Evolutionary conservation across 2,113 vertebrate genomes (phyloP).

Genomic region (Equus przewalskii): DNA sequence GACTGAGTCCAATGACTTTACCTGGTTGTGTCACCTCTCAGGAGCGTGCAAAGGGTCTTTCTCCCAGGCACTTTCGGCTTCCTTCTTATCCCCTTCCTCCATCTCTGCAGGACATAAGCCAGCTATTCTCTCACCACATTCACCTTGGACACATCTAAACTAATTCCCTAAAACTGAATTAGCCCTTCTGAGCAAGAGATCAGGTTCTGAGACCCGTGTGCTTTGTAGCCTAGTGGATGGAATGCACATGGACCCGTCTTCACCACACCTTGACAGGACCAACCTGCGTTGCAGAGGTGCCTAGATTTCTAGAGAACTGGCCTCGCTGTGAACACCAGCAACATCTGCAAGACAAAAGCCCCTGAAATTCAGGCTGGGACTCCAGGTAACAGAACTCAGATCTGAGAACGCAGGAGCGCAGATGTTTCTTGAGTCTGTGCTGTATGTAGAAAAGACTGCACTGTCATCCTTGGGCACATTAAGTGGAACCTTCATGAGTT

Average conservation of each 20-base stretch:
- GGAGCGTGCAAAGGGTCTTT: neutral
- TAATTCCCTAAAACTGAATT: neutral
- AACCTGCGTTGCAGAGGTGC: neutral
- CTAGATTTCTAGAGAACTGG: slow-evolving; percentile 14
- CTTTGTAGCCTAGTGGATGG: neutral
- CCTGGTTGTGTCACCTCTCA: neutral
- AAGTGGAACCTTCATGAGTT: neutral
- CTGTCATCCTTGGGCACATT: neutral
- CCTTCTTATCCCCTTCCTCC: neutral
- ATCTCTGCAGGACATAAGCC: neutral
- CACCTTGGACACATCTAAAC: neutral
- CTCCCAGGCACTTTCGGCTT: neutral
- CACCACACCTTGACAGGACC: neutral
- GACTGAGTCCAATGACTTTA: neutral
- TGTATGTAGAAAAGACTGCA: neutral
- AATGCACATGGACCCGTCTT: neutral
- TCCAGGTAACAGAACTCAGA: neutral
- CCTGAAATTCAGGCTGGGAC: neutral
- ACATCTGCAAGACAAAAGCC: neutral
- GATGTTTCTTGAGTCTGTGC: slow-evolving; percentile 3
- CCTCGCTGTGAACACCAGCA: slow-evolving; percentile 2
- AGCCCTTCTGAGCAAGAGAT: neutral
- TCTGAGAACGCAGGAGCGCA: neutral
- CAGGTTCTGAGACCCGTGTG: neutral
- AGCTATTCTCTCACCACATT: neutral